Conservation (phyloP, 2,888 invertebrate genomes). For the Oithona nana region DNA sequence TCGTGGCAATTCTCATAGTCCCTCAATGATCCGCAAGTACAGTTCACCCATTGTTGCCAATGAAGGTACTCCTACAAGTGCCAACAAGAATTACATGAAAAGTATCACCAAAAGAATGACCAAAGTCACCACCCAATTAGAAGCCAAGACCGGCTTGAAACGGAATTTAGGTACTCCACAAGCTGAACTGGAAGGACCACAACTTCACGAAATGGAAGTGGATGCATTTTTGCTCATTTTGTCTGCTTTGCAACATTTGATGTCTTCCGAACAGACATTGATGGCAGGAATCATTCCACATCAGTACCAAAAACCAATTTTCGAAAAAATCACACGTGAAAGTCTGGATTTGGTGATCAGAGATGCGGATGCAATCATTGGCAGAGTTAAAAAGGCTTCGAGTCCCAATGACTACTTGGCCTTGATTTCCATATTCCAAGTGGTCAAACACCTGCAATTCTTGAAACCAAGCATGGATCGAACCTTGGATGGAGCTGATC, state of each 20-base stretch:
- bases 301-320: slow-evolving; percentile 58
- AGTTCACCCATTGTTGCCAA: background rate
- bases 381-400: slow-evolving; percentile 52
- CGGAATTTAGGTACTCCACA: background rate
- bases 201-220: slow-evolving; percentile 46
- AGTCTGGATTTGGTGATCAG: slow-evolving; percentile 45
- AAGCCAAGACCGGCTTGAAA: background rate
- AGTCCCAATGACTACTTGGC: slow-evolving; percentile 56
- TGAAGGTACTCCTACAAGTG: background rate
- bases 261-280: slow-evolving; percentile 64
- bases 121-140: background rate
- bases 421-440: slow-evolving; percentile 59
- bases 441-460: slow-evolving; percentile 51
- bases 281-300: slow-evolving; percentile 66
- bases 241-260: slow-evolving; percentile 58
- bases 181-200: background rate
- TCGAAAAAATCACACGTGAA: slow-evolving; percentile 60
- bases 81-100: background rate
- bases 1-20: slow-evolving; percentile 58
- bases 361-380: slow-evolving; percentile 41
- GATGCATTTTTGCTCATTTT: slow-evolving; percentile 63
- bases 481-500: slow-evolving; percentile 36
- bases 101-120: background rate
- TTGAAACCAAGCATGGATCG: slow-evolving; percentile 61
- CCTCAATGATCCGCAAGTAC: slow-evolving; percentile 42